Conservation (phyloP, 2,797 vertebrate genomes). For the Avahi laniger region DNA sequence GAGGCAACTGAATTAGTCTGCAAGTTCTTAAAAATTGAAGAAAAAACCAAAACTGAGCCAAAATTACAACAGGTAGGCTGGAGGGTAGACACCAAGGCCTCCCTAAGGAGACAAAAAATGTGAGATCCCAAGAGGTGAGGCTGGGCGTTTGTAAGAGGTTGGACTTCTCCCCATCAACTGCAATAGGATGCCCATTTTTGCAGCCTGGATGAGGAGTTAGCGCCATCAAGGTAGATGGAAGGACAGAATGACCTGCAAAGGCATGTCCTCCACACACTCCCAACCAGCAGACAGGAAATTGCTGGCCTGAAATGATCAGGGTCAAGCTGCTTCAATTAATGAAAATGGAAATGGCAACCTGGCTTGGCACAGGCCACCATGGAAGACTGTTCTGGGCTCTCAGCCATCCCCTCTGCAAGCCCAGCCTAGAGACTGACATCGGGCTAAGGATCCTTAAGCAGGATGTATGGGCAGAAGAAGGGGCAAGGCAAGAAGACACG, state of each 20-base stretch:
- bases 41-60: background rate
- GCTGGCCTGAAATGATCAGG: constrained; percentile 64
- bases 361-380: constrained; percentile 55
- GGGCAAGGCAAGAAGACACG: background rate
- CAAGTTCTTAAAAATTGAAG: constrained; percentile 3
- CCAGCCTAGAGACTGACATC: constrained; percentile 17
- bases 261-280: constrained; percentile 45
- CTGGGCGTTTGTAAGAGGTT: background rate
- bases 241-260: constrained; percentile 61
- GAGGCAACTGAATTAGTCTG: background rate
- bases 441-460: background rate
- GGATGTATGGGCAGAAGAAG: background rate
- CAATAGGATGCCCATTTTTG: background rate
- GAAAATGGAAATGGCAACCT: constrained; percentile 70
- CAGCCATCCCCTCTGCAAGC: constrained; percentile 42
- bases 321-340: constrained; percentile 74
- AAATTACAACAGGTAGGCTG: background rate
- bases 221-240: constrained; percentile 28
- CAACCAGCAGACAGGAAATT: constrained; percentile 63
- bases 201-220: background rate
- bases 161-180: background rate
- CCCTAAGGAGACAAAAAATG: background rate
- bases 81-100: background rate
- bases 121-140: background rate
- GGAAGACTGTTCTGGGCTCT: constrained; percentile 69